phyloP scores from a whole-genome alignment of 2,888 invertebrate species.

The Tubulanus polymorphus region DNA sequence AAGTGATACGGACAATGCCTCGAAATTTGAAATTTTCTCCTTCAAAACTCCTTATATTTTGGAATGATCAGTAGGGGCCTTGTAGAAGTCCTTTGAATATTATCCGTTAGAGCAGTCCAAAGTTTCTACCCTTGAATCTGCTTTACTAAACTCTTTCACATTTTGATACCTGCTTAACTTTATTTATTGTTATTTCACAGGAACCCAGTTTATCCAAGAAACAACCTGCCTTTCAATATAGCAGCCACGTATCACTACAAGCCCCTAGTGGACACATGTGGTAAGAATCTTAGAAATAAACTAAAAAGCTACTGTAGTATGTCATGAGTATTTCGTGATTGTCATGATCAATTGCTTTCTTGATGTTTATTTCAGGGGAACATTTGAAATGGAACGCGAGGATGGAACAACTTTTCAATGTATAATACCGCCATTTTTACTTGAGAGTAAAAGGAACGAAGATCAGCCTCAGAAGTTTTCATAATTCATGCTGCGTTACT shows the following conservation, averaged over 20 bases:
- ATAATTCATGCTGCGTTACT: too few relatives aligned
- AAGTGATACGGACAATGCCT: too few relatives aligned
- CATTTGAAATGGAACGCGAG: slow-evolving; percentile 94
- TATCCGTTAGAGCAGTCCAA: too few relatives aligned
- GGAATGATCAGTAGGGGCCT: too few relatives aligned
- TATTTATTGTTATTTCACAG: too few relatives aligned
- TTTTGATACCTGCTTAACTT: too few relatives aligned
- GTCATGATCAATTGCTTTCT: neutral
- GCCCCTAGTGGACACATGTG: slow-evolving; percentile 98
- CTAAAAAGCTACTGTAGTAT: neutral
- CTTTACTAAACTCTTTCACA: too few relatives aligned
- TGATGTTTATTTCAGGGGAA: slow-evolving; percentile 67
- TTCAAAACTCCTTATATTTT: too few relatives aligned
- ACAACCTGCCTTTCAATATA: slow-evolving; percentile 94
- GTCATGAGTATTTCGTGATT: neutral
- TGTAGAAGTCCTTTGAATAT: too few relatives aligned
- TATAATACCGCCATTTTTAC: slow-evolving; percentile 92
- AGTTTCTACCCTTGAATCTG: too few relatives aligned
- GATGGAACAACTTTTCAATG: slow-evolving; percentile 97
- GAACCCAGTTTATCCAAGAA: slow-evolving; percentile 86
- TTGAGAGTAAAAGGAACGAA: slow-evolving; percentile 84
- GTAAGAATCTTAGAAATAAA: slow-evolving; percentile 56
- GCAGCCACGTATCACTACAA: slow-evolving; percentile 93
- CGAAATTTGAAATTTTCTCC: too few relatives aligned
- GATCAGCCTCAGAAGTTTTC: too few relatives aligned